phyloP scores from a whole-genome alignment of 1,140 invertebrate species.

The Drosophila tsacasi region DNA sequence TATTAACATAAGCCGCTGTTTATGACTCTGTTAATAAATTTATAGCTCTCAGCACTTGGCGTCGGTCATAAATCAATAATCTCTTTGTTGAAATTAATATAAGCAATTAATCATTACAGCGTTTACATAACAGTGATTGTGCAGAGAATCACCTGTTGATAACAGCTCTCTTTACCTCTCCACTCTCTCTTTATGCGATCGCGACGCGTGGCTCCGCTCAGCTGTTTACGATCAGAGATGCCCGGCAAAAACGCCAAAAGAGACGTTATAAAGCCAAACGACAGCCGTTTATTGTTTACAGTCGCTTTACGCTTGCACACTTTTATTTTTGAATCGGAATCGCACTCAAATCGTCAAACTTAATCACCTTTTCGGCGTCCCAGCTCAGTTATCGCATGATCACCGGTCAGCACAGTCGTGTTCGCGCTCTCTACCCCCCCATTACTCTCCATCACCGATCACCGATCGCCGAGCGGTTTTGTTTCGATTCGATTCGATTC shows the following conservation, averaged over 20 bases:
- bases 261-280: conserved; percentile 3
- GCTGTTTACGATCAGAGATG: conserved; percentile 42
- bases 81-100: conserved; percentile 33
- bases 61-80: conserved; percentile 29
- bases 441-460: not conserved
- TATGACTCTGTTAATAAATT: conserved; percentile 32
- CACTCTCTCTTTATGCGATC: conserved; percentile 3
- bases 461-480: conserved; percentile 14
- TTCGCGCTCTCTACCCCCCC: conserved; percentile 27
- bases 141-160: conserved; percentile 55
- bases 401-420: conserved; percentile 69
- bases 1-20: conserved; percentile 10
- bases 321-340: conserved; percentile 76
- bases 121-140: conserved; percentile 55
- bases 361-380: conserved; percentile 70
- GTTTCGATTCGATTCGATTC: conserved; percentile 26
- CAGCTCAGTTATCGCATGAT: conserved; percentile 73
- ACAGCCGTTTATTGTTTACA: conserved; percentile 60
- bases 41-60: conserved; percentile 5
- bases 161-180: not conserved
- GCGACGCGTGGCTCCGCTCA: conserved; percentile 66
- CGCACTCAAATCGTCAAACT: conserved; percentile 64
- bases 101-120: conserved; percentile 30
- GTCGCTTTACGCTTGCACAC: conserved; percentile 45
- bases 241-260: conserved; percentile 6